Evolutionary conservation across 2,888 invertebrate genomes (phyloP), one percentile per base, ranked within the genome.

Genomic region (Drosophila mettleri): DNA sequence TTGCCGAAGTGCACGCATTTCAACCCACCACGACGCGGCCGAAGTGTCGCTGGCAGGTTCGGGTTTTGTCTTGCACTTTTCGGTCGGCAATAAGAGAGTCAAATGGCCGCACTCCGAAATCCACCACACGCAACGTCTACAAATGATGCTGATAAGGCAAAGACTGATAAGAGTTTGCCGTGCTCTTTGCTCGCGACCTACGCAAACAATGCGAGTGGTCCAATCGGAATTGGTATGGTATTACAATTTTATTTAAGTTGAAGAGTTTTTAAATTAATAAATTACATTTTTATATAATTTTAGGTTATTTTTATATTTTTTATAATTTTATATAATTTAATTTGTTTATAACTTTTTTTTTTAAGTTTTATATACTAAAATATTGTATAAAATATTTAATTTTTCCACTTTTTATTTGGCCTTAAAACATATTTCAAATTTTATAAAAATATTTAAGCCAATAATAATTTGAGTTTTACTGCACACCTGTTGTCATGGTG

Each of bases 61-160:
- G 80, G 68, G 71, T 69, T 69, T 64, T 67, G 74, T 52, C 48
- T 14, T 33, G 78, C 61, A 27, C 20, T 18, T 38, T 46, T 62
- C 49, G 22, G 22, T 34, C 33, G n/a, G n/a, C 34, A 34, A 49
- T 41, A 48, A 61, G 55, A 59, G 46, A 64, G 60, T 43, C 54
- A 18, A 39, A 18, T 51, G 41, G 29, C 2, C n/a, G 3, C 10
- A 80, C 68, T 82, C 85, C 83, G 82, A 81, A 83, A 80, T 33
- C 51, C 81, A 78, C 74, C 81, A 65, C 67, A 22, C 22, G 8
- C 52, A 69, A 39, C 59, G 63, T 61, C 53, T 39, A 62, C 14
- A 12, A 39, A 14, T 18, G 14, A 16, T 29, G 60, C 45, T 67
- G 82, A 83, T 84, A 85, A 74, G 78, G 49, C 53, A 9, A 8